Evolutionary conservation across 2,888 invertebrate genomes (phyloP).

Genomic region (Tinea pellionella): DNA sequence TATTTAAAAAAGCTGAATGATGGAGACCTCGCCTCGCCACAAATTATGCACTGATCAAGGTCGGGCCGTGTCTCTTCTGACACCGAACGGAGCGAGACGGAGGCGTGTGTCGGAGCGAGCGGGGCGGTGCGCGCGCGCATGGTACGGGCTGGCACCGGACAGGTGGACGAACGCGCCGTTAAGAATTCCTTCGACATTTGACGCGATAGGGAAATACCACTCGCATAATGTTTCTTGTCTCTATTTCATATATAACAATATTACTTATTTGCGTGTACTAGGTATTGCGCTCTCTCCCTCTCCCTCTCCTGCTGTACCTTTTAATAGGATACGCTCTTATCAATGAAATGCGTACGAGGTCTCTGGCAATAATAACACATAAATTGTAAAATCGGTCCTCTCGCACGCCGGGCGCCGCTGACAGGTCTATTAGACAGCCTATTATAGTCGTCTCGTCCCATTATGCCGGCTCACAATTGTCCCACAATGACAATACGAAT

Average conservation of each 20-base stretch:
- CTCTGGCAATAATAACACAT: no score
- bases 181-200: neutral
- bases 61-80: neutral
- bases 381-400: neutral
- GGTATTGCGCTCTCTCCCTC: no score
- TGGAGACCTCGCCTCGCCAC: neutral
- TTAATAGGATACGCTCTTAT: no score
- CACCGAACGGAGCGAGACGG: neutral
- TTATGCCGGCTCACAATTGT: neutral
- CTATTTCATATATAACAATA: no score
- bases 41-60: slow-evolving; percentile 8
- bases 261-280: no score
- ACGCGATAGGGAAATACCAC: neutral
- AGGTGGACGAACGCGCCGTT: neutral
- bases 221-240: no score
- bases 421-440: neutral
- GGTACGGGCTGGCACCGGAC: neutral
- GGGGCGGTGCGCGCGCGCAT: neutral
- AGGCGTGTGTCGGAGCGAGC: neutral
- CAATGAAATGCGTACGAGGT: no score
- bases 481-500: neutral
- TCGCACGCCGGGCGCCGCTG: neutral
- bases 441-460: neutral
- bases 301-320: no score
- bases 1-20: neutral